Evolutionary conservation across 2,113 vertebrate species (phyloP).

Genomic region (Psammodynastes pulverulentus): DNA sequence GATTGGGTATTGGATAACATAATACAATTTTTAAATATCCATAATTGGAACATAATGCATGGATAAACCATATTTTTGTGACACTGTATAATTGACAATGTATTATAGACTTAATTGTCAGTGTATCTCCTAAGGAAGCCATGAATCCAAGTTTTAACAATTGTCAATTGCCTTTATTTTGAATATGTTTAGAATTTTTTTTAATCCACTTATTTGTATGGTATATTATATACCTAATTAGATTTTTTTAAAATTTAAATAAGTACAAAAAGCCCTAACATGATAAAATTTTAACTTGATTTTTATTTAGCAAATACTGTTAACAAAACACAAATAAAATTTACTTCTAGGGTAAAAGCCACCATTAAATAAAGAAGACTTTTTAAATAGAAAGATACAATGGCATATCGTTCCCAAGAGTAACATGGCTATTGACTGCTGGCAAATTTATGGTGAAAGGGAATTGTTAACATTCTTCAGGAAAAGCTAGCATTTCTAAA

Average conservation of each 20-base stretch:
- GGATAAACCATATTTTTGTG: not conserved
- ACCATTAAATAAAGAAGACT: not conserved
- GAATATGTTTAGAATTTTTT: not conserved
- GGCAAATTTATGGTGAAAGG: not conserved
- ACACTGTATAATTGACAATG: not conserved
- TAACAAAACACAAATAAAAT: not conserved
- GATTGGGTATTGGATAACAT: not conserved
- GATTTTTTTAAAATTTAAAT: not conserved
- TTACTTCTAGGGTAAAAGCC: not conserved
- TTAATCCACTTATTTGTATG: not conserved
- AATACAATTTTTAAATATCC: not conserved
- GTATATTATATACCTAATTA: not conserved
- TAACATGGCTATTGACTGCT: not conserved
- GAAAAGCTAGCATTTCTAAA: not conserved
- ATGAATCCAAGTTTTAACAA: not conserved
- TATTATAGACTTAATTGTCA: not conserved
- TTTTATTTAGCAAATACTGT: not conserved
- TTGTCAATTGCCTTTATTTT: not conserved
- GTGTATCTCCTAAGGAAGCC: not conserved
- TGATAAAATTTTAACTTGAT: not conserved
- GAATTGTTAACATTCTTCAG: not conserved
- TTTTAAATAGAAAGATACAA: not conserved
- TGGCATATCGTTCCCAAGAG: not conserved
- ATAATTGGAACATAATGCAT: not conserved
- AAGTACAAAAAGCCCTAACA: not conserved